phyloP scores from a whole-genome alignment of 2,888 invertebrate species.

The Mantis religiosa region DNA sequence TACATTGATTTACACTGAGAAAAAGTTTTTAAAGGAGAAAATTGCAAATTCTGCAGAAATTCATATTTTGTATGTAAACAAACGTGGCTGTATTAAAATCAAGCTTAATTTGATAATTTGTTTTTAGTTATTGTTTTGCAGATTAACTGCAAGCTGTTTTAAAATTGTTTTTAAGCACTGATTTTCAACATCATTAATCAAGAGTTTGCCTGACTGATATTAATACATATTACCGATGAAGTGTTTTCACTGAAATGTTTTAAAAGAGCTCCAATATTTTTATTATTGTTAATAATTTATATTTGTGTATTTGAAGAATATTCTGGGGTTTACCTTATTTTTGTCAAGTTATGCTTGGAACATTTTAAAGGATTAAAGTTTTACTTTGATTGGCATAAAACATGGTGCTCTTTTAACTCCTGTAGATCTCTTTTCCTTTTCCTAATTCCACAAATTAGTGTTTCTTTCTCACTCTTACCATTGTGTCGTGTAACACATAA shows the following conservation, averaged over 20 bases:
- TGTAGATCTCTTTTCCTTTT: background rate
- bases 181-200: background rate
- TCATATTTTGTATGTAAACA: too few relatives aligned
- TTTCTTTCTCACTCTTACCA: background rate
- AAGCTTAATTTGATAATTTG: too few relatives aligned
- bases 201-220: background rate
- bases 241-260: background rate
- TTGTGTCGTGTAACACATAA: background rate
- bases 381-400: background rate
- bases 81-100: too few relatives aligned
- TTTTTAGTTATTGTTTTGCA: too few relatives aligned
- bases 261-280: background rate
- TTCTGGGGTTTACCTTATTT: background rate
- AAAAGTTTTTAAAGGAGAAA: too few relatives aligned
- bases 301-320: background rate
- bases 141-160: background rate
- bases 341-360: background rate
- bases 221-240: background rate
- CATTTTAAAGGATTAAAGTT: background rate
- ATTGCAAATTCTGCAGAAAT: too few relatives aligned
- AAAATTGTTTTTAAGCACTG: background rate
- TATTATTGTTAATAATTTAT: background rate
- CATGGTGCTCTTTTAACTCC: background rate
- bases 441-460: background rate
- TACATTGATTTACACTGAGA: too few relatives aligned